Percentiles rank a stretch among this genome's conserved stretches.
Evolutionary conservation across 1,140 invertebrate genomes (phyloP).

Genomic region (Lethocerus indicus): DNA sequence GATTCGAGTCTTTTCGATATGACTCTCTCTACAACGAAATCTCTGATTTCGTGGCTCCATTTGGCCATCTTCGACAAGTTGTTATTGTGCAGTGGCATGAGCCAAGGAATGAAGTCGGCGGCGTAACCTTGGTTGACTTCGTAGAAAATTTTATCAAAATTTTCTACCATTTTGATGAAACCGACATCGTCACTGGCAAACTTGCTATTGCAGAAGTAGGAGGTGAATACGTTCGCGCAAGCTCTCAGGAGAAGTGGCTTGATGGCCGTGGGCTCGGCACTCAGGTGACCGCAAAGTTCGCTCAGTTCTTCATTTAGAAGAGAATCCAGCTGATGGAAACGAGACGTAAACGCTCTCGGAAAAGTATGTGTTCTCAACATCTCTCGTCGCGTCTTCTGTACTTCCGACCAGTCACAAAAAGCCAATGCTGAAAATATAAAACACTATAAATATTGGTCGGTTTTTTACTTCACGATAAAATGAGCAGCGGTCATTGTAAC

Average conservation of each 20-base stretch:
- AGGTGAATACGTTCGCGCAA: conserved; percentile 56
- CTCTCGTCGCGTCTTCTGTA: conserved; percentile 60
- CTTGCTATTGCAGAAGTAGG: conserved; percentile 35
- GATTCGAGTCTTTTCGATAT: conserved; percentile 40
- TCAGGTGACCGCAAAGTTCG: conserved; percentile 35
- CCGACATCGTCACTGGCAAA: conserved; percentile 45
- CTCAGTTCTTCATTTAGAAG: conserved; percentile 41
- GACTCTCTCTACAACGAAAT: conserved; percentile 56
- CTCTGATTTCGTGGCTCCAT: conserved; percentile 48
- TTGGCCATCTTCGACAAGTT: conserved; percentile 48
- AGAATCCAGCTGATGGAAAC: conserved; percentile 44
- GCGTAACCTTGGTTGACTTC: conserved; percentile 80
- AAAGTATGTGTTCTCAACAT: conserved; percentile 44
- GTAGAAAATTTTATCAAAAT: conserved; percentile 75
- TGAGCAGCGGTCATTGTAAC: too few relatives aligned
- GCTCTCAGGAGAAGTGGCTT: conserved; percentile 18
- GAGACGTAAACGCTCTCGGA: conserved; percentile 49
- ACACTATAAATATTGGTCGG: conserved; percentile 13
- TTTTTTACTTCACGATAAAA: too few relatives aligned
- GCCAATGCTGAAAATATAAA: conserved; percentile 52
- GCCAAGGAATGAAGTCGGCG: conserved; percentile 73
- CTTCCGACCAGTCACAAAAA: conserved; percentile 67
- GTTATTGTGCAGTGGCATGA: conserved; percentile 48
- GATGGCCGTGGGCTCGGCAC: conserved; percentile 14
- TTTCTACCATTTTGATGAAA: conserved; percentile 45